Conservation (phyloP, 2,797 vertebrate genomes). For the Helarctos malayanus region DNA sequence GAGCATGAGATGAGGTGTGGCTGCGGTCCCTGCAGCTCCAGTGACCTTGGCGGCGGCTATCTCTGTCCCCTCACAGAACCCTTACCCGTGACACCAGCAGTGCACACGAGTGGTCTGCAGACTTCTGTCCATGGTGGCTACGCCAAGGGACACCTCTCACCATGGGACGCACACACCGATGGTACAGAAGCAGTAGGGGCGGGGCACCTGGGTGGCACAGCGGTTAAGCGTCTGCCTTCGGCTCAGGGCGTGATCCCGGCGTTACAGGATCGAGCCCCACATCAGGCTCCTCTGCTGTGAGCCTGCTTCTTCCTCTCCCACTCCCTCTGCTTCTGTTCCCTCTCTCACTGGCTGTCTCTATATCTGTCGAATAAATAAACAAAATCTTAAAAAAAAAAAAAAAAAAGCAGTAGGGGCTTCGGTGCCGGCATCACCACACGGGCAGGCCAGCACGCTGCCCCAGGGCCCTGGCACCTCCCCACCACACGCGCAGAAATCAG, state of each 20-base stretch:
- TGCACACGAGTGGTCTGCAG: background rate
- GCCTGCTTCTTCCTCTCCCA: too few relatives aligned
- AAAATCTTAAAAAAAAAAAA: too few relatives aligned
- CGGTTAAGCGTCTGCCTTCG: too few relatives aligned
- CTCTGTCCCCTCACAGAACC: background rate
- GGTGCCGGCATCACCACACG: accelerated
- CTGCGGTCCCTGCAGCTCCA: background rate
- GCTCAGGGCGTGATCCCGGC: too few relatives aligned
- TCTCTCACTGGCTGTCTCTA: too few relatives aligned
- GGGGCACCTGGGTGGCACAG: too few relatives aligned
- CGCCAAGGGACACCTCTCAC: background rate
- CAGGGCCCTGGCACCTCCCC: background rate
- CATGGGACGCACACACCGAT: accelerated
- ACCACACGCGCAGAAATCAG: background rate
- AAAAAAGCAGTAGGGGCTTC: accelerated
- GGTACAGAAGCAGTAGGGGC: background rate
- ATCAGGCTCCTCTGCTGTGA: too few relatives aligned
- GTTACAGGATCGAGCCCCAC: too few relatives aligned
- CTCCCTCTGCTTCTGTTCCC: too few relatives aligned
- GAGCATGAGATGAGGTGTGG: background rate
- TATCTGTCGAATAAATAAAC: too few relatives aligned
- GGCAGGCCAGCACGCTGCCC: too few relatives aligned
- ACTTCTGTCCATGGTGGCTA: background rate
- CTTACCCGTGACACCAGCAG: accelerated
- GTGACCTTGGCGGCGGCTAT: background rate